Evolutionary conservation across 2,888 invertebrate species (phyloP).

Genomic region (Andricus quercusramuli): DNA sequence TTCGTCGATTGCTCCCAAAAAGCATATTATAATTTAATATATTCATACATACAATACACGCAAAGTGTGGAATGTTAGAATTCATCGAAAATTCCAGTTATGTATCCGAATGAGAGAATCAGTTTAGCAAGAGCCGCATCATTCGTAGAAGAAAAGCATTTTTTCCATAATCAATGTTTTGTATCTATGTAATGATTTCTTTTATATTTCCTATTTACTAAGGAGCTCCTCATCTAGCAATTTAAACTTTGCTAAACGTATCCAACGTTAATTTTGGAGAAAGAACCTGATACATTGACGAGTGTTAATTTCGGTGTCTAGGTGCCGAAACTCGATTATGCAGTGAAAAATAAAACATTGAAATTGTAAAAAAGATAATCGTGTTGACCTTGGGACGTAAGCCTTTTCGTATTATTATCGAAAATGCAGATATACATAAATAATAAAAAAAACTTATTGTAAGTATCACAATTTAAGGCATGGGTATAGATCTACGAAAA

Average conservation of each 20-base stretch:
- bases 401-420: constrained; percentile 45
- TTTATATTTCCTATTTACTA: background rate
- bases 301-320: constrained; percentile 39
- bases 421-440: constrained; percentile 57
- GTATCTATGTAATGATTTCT: background rate
- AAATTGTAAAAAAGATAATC: constrained; percentile 50
- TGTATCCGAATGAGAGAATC: constrained; percentile 6
- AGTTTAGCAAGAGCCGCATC: constrained; percentile 6
- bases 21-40: background rate
- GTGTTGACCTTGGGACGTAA: constrained; percentile 54
- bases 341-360: constrained; percentile 49
- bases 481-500: constrained; percentile 72
- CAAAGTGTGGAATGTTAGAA: background rate
- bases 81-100: background rate
- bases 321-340: constrained; percentile 47
- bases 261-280: background rate
- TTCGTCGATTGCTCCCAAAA: background rate
- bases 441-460: constrained; percentile 64
- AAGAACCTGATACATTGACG: background rate
- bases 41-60: background rate
- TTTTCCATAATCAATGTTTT: constrained; percentile 25
- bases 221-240: background rate
- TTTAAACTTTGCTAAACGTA: background rate
- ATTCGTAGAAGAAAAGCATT: constrained; percentile 13
- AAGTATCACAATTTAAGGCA: constrained; percentile 74